A percentile compares a stretch with the other conserved stretches of the same genome.
phyloP scores from a whole-genome alignment of 2,888 invertebrate genomes.

The Cheilosia urbana region DNA sequence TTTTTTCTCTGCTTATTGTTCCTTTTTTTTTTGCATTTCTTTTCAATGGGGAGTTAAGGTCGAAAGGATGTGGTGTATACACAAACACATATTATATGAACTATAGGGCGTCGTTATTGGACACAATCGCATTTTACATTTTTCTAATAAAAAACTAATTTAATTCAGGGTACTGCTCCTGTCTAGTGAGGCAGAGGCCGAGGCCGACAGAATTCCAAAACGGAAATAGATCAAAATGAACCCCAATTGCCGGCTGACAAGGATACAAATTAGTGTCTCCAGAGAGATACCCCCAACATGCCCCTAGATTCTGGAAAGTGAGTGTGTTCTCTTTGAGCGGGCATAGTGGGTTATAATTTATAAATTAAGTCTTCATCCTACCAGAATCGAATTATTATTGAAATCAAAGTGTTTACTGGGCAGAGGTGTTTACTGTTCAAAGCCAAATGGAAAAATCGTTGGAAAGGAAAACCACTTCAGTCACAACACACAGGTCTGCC shows the following conservation, averaged over 20 bases:
- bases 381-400: no score
- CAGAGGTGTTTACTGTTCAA: no score
- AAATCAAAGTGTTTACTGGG: no score
- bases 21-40: conserved; percentile 42
- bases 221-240: conserved; percentile 58
- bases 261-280: conserved; percentile 44
- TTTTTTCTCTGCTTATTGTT: background rate
- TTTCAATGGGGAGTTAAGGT: conserved; percentile 6
- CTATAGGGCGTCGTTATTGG: background rate
- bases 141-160: conserved; percentile 65
- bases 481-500: no score
- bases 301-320: background rate
- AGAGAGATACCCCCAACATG: background rate
- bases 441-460: no score
- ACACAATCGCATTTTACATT: conserved; percentile 53
- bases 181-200: conserved; percentile 4
- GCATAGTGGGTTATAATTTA: background rate
- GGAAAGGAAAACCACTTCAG: no score
- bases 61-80: conserved; percentile 47
- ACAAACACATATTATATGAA: background rate
- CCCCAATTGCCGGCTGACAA: conserved; percentile 51
- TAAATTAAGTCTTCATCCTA: background rate
- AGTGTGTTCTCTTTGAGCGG: background rate
- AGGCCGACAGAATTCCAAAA: conserved; percentile 37
- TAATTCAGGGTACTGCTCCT: conserved; percentile 40